These are phyloP conservation scores for Lepidotrigona ventralis DNA, from an alignment of 1,140 invertebrate species.

Conservation along the genomic window DNA sequence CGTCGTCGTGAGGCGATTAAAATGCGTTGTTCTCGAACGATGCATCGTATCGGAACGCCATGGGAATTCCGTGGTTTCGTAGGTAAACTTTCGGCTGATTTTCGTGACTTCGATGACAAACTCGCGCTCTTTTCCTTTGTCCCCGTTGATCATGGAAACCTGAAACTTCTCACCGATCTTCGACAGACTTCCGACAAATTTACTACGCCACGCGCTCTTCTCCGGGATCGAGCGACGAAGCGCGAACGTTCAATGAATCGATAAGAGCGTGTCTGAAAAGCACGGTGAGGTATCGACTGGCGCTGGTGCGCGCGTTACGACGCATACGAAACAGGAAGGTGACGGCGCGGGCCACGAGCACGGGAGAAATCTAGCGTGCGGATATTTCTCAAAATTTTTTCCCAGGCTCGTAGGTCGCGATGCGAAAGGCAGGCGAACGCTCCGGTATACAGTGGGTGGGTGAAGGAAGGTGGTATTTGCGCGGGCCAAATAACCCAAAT, in stretches of 20 bases:
- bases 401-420: constrained; percentile 41
- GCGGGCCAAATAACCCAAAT: constrained; percentile 79
- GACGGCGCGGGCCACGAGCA: background rate
- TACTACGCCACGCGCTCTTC: background rate
- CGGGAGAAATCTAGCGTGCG: constrained; percentile 5
- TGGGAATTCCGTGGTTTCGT: background rate
- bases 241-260: constrained; percentile 36
- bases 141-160: too few species aligned
- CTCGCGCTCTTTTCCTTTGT: background rate
- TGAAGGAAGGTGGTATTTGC: constrained; percentile 76
- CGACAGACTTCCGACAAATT: too few species aligned
- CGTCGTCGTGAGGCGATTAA: background rate
- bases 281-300: background rate
- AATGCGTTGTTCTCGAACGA: background rate
- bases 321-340: constrained; percentile 23
- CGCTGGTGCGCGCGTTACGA: background rate
- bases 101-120: background rate
- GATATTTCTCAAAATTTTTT: constrained; percentile 39
- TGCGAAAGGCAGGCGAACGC: constrained; percentile 47
- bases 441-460: constrained; percentile 23
- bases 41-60: background rate
- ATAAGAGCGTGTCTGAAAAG: constrained; percentile 17
- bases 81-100: background rate
- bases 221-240: constrained; percentile 4
- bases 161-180: too few species aligned